A percentile compares a stretch with the other conserved stretches of the same genome.
These are phyloP conservation scores for Mesoligia furuncula DNA, from an alignment of 2,888 invertebrate genomes.

Conservation along the genomic window DNA sequence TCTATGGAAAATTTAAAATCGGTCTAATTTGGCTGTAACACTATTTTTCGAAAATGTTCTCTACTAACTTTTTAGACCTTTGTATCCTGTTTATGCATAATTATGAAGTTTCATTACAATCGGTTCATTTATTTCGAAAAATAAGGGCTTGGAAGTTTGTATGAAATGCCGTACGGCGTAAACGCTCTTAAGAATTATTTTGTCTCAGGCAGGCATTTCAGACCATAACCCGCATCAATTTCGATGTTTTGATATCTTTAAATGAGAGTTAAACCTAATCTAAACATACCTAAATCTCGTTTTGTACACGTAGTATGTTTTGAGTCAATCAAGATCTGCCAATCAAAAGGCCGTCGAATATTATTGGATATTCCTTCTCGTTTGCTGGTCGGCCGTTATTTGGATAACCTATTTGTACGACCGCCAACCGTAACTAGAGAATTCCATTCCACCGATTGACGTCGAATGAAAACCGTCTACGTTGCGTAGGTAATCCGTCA, in stretches of 20 bases:
- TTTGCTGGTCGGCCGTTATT: background rate
- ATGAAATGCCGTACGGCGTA: no score
- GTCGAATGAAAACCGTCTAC: background rate
- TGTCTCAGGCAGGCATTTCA: background rate
- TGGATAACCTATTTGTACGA: background rate
- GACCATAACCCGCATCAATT: no score
- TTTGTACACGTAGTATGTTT: background rate
- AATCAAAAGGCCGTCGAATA: background rate
- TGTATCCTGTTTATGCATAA: no score
- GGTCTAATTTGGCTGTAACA: no score
- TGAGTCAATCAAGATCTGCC: background rate
- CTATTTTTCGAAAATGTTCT: no score
- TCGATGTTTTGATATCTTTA: no score
- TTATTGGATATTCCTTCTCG: background rate
- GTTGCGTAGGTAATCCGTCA: background rate
- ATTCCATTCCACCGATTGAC: background rate
- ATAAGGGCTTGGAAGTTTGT: no score
- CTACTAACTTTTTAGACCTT: no score
- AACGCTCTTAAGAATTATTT: no score
- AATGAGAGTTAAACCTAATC: background rate
- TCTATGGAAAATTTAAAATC: no score
- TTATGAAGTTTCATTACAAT: no score
- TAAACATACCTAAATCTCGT: background rate
- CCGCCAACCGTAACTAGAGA: background rate
- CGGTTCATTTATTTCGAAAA: no score